A percentile compares a stretch with the other conserved stretches of the same genome.
Evolutionary conservation across 2,113 vertebrate genomes (phyloP).

Genomic region (Struthidea cinerea): DNA sequence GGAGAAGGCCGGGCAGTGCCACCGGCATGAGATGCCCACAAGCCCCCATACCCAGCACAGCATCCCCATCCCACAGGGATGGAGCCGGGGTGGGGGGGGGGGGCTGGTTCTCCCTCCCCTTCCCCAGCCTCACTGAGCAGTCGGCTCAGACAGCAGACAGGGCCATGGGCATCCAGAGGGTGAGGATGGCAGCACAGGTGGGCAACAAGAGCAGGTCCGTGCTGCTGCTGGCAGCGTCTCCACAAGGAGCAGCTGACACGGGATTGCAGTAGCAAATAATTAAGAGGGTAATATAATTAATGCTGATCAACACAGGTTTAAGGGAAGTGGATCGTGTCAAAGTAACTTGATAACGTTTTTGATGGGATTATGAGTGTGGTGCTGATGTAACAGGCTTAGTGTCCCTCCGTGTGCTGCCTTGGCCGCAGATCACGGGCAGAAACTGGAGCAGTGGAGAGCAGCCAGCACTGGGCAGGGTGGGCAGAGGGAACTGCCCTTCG

Average conservation of each 20-base stretch:
- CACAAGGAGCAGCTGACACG: conserved; percentile 23
- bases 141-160: neutral
- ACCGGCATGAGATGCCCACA: neutral
- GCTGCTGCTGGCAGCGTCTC: neutral
- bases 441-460: conserved; percentile 44
- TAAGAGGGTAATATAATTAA: conserved; percentile 66
- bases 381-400: conserved; percentile 60
- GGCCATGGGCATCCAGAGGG: neutral
- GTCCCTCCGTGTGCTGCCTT: neutral
- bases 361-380: conserved; percentile 43
- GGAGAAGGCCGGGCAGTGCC: neutral
- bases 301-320: conserved; percentile 62
- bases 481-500: neutral
- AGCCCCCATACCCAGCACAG: accelerated
- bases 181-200: neutral
- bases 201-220: neutral
- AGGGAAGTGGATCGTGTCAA: conserved; percentile 61
- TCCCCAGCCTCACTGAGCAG: neutral
- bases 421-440: neutral
- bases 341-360: conserved; percentile 61
- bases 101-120: neutral
- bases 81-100: accelerated
- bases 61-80: accelerated
- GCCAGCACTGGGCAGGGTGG: accelerated
- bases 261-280: conserved; percentile 59